These are phyloP conservation scores for Norana najaformis DNA, from an alignment of 2,888 invertebrate species.

Conservation along the genomic window DNA sequence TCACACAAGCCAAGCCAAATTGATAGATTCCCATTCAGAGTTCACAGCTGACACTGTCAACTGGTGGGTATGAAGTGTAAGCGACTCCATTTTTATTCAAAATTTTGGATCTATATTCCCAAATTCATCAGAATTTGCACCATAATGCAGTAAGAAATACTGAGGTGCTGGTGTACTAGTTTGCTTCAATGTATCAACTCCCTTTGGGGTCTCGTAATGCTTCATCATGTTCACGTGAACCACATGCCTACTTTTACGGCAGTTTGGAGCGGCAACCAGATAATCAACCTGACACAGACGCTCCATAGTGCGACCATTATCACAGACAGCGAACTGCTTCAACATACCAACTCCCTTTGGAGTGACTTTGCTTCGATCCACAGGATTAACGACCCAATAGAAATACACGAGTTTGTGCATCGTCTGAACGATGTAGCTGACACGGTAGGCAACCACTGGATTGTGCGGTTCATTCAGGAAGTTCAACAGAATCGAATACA, in stretches of 20 bases:
- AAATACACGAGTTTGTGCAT: constrained; percentile 17
- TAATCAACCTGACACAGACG: no score
- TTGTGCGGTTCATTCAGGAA: constrained; percentile 1
- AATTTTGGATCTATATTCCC: no score
- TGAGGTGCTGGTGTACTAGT: background rate
- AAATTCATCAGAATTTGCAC: background rate
- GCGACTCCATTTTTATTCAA: no score
- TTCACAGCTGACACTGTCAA: no score
- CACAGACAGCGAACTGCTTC: no score
- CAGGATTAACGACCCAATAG: constrained; percentile 20
- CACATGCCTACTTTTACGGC: no score
- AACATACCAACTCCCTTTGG: background rate
- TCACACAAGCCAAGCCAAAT: no score
- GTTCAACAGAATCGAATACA: constrained; percentile 22
- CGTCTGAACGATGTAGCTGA: constrained; percentile 24
- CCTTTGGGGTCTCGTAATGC: background rate
- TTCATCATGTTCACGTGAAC: no score
- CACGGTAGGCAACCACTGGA: background rate
- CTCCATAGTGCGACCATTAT: no score
- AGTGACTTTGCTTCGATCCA: background rate
- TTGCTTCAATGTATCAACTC: background rate
- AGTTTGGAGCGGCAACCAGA: no score
- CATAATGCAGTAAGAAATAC: background rate
- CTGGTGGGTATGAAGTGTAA: no score
- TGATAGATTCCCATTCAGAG: no score